These are phyloP conservation scores for Cetonia aurata DNA, from an alignment of 2,888 invertebrate species.

Conservation along the genomic window DNA sequence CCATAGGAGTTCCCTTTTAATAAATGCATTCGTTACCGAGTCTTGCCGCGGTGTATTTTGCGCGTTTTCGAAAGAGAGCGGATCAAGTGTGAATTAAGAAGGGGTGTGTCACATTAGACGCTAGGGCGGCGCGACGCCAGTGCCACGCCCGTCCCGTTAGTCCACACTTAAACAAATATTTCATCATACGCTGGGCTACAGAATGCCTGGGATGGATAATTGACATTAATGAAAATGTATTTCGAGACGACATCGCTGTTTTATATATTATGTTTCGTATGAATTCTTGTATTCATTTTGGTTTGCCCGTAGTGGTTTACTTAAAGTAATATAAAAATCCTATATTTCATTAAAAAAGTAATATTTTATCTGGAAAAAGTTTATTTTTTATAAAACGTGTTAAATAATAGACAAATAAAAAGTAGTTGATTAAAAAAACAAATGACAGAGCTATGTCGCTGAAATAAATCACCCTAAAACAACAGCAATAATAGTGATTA, in stretches of 20 bases:
- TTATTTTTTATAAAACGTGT: too few relatives aligned
- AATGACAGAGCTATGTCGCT: too few relatives aligned
- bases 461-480: too few relatives aligned
- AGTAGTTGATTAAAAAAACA: too few relatives aligned
- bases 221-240: conserved; percentile 45
- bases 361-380: conserved; percentile 5
- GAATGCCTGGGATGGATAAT: conserved; percentile 39
- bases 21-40: conserved; percentile 61
- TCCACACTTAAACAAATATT: conserved; percentile 46
- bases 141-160: conserved; percentile 54
- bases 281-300: conserved; percentile 29
- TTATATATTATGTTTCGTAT: conserved; percentile 27
- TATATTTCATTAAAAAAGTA: conserved; percentile 40
- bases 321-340: conserved; percentile 23
- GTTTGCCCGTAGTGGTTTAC: conserved; percentile 9
- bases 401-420: too few relatives aligned
- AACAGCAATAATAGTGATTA: too few relatives aligned
- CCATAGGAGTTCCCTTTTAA: conserved; percentile 61
- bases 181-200: conserved; percentile 43
- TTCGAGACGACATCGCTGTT: conserved; percentile 31
- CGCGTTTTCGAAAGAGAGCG: conserved; percentile 56
- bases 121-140: conserved; percentile 59
- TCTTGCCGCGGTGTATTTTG: conserved; percentile 53
- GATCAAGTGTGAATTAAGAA: conserved; percentile 65
- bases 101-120: conserved; percentile 63